Evolutionary conservation across 2,888 invertebrate species (phyloP), one percentile per base, ranked within the genome.

Genomic region (Cybosia mesomella): DNA sequence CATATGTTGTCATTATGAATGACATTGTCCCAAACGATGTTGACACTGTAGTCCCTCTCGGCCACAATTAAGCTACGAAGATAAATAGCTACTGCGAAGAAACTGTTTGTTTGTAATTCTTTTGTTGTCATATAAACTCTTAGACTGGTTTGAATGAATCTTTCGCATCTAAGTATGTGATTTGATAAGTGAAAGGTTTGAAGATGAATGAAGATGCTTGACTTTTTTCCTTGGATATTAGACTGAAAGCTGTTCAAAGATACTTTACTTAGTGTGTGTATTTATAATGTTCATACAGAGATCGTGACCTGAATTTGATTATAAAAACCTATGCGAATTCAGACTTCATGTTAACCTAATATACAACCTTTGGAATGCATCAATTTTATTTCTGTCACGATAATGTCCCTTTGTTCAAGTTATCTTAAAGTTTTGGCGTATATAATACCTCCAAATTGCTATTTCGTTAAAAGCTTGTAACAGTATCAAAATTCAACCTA

Each of bases 1-100:
- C 79, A 80, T 81, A 79, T 79, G 67, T 78, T 82, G 70, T 70
- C 11, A 70, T 85, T 84, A 86, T 85, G 83, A 87, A 87, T 85
- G 83, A 86, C 85, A 79, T 65, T 75, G 75, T 79, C 66, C 67
- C 74, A 80, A 80, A 62, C 66, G 57, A 58, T 61, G 53, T 58
- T 66, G 72, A 62, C 34, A 64, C 39, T 24, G 62, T 61, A 81
- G 85, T 74, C 64, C 72, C 71, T 73, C 70, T 28, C 60, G 34
- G 58, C 66, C 66, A 68, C 66, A 67, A 69, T 55, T 59, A 13
- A 18, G 32, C n/a, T 22, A 7, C 43, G 54, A 59, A 66, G n/a
- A 28, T 24, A 7, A 22, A 60, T 39, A n/a, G 22, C 21, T 32
- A 34, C 32, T 22, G 36, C 22, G 13, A 22, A 22, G 11, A 2